Conservation (phyloP, 2,797 vertebrate genomes). For the Aratinga solstitialis region DNA sequence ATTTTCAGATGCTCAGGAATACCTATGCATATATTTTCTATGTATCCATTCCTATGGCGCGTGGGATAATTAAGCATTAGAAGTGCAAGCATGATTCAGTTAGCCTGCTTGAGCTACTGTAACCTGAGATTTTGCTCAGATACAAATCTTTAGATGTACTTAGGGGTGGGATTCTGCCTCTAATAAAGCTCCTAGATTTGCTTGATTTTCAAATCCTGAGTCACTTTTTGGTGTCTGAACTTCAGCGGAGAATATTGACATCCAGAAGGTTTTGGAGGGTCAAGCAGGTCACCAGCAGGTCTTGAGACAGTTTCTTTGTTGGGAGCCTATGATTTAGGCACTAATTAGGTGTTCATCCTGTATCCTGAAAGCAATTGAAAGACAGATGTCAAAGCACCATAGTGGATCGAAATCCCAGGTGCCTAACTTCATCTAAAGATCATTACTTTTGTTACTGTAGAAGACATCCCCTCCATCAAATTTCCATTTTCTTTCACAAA, state of each 20-base stretch:
- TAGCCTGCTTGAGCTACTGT: background rate
- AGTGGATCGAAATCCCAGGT: background rate
- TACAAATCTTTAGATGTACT: background rate
- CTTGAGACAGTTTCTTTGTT: background rate
- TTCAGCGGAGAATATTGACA: background rate
- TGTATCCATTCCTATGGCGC: background rate
- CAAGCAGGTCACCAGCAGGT: accelerated
- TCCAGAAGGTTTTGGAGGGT: background rate
- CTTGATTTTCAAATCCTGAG: background rate
- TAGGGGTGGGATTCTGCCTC: background rate
- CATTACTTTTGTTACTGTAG: background rate
- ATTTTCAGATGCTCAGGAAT: slow-evolving; percentile 50
- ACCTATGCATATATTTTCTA: slow-evolving; percentile 50
- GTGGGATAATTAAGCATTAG: slow-evolving; percentile 35
- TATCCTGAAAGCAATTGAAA: background rate
- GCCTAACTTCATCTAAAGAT: background rate
- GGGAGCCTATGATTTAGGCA: background rate
- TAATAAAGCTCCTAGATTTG: background rate
- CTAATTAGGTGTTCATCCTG: background rate
- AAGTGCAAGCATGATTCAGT: background rate
- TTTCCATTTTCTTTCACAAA: background rate
- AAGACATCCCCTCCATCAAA: background rate
- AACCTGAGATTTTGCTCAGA: background rate
- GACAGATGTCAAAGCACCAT: background rate
- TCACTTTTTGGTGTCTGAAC: background rate